Base-by-base conservation (phyloP, 2,113 vertebrate species). In the Oriolus oriolus region DNA sequence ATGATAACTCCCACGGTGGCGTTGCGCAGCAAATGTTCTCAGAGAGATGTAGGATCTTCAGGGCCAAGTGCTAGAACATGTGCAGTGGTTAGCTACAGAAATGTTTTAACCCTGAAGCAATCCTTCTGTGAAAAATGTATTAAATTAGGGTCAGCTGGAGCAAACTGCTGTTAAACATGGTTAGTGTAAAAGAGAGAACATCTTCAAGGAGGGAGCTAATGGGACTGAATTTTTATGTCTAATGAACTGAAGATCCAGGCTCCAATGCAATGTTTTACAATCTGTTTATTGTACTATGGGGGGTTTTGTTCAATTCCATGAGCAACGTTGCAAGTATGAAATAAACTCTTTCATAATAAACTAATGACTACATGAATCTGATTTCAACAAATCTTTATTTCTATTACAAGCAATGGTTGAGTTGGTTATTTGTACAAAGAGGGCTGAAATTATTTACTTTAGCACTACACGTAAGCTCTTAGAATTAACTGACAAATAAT, bases 81-180 rank as follows among this genome's bases (percentile, higher is more conserved):
- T 91, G 89, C 84, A 53, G 71, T 65, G 86, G 86, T 87, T 96
- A 95, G 87, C 90, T 95, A 81, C 81, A 91, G 73, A 90, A 95
- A 84, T 50, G 28, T 80, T 83, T 91, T 78, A 95, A 95, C 89
- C 96, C 91, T 63, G 68, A 63, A 97, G 95, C 95, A 82, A 86
- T 84, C 57, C 75, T 90, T 96, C 79, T 93, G 85, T 91, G 93
- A 94, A 95, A 96, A 95, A 83, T 73, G 85, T 82, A 93, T 94
- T 96, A 90, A 96, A 93, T 96, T 96, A 96, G 93, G 95, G 96
- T 96, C 94, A 97, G 78, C 84, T 68, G 84, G 90, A 96, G 93
- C 91, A 95, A 96, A 93, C 82, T 84, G 85, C 82, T 90, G 91
- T 90, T 97, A 91, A 93, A 90, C 68, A 61, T 73, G 54, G 70